Evolutionary conservation across 1,140 invertebrate species (phyloP).

Genomic region (Heliconius nattereri): DNA sequence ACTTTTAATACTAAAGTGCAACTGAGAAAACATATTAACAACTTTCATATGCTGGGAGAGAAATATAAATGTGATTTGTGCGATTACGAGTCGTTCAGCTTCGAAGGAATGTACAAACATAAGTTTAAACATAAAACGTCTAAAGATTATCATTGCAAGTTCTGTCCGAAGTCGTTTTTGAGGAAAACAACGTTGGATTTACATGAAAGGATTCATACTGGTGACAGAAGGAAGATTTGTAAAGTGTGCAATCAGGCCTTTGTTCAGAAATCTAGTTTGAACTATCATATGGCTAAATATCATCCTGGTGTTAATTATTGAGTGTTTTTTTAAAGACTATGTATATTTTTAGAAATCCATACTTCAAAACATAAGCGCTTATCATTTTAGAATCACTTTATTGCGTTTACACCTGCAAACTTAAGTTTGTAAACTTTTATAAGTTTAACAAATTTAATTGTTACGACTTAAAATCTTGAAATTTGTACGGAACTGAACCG

Average conservation of each 20-base stretch:
- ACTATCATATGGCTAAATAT: slow-evolving; percentile 72
- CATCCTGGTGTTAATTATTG: slow-evolving; percentile 56
- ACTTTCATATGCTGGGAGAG: slow-evolving; percentile 68
- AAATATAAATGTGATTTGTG: slow-evolving; percentile 63
- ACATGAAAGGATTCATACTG: slow-evolving; percentile 89
- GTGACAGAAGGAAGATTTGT: slow-evolving; percentile 88
- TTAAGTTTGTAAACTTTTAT: too few relatives aligned
- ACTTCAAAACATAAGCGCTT: too few relatives aligned
- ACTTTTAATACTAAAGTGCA: slow-evolving; percentile 61
- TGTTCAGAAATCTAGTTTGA: slow-evolving; percentile 82
- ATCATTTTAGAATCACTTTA: too few relatives aligned
- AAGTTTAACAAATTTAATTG: too few relatives aligned
- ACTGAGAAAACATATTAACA: slow-evolving; percentile 62
- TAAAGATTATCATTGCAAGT: slow-evolving; percentile 68
- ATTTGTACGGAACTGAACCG: too few relatives aligned
- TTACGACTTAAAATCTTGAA: too few relatives aligned
- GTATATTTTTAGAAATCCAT: too few relatives aligned
- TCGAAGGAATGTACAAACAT: slow-evolving; percentile 67
- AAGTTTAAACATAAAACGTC: slow-evolving; percentile 69
- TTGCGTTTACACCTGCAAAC: too few relatives aligned
- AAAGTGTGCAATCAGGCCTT: slow-evolving; percentile 91
- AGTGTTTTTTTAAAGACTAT: too few relatives aligned
- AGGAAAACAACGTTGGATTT: slow-evolving; percentile 81
- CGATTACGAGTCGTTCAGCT: slow-evolving; percentile 67
- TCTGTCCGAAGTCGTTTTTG: slow-evolving; percentile 67